Base-by-base conservation (phyloP, 1,140 invertebrate species). In the Drosophila leontia region DNA sequence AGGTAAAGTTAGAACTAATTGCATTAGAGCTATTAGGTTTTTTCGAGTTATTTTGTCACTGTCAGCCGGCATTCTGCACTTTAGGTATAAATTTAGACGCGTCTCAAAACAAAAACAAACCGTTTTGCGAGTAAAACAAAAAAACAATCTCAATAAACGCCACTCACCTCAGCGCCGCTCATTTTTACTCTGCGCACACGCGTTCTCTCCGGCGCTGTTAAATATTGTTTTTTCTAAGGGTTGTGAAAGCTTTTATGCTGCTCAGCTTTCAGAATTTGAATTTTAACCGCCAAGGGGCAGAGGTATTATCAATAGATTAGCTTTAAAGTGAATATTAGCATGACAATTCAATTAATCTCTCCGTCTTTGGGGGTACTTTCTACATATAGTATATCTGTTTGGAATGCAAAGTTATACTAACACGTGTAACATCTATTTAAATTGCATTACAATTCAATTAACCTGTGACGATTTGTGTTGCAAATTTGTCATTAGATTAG, bases 91-190 rank as follows among this genome's bases (percentile, higher is more conserved):
- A 58, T 65, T 76, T 67, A 76, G 60, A 12, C 39, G 34, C 48
- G 35, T 34, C n/a, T 13, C 53, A 64, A 56, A 47, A 57, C 34
- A 67, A 57, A 79, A 79, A 75, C 55, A 59, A 57, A 72, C 53
- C 35, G 19, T 48, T 71, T 41, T 34, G 62, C 23, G 35, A 47
- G 3, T 7, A 45, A 53, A 48, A 9, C 6, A 9, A 48, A 13
- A 45, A 15, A 48, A 23, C 1, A 23, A 47, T 12, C 53, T n/a
- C 39, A 29, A 37, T 37, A 26, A 39, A 39, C 53, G 53, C 13
- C 47, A 74, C 68, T 85, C 51, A 84, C 82, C 82, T 78, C 78
- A n/a, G 57, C n/a, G 29, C 39, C 67, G 59, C 82, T 85, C 82
- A 84, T 84, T 69, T 74, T 55, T 7, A 39, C 12, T 55, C 29